Conservation (phyloP, 2,113 vertebrate genomes). For the Zapornia atra region DNA sequence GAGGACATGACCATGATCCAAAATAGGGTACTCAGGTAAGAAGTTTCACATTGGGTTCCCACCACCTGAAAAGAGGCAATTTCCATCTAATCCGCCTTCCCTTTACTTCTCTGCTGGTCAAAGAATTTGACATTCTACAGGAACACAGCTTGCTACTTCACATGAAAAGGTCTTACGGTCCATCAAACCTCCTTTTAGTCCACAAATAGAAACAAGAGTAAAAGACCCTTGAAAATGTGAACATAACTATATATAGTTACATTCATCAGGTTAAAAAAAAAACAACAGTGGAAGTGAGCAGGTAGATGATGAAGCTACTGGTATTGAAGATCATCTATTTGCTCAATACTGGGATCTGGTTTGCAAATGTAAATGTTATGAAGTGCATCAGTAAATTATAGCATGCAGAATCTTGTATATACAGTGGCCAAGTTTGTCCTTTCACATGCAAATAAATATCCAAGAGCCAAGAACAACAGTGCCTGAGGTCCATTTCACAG, state of each 20-base stretch:
- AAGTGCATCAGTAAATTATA: background rate
- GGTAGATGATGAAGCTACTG: background rate
- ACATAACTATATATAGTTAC: background rate
- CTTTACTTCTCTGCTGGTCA: background rate
- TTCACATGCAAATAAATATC: slow-evolving; percentile 14
- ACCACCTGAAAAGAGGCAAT: background rate
- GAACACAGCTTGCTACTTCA: background rate
- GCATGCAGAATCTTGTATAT: background rate
- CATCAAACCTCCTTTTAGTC: background rate
- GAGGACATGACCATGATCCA: background rate
- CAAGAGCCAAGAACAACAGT: background rate
- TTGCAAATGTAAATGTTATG: background rate
- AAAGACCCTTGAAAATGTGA: slow-evolving; percentile 16
- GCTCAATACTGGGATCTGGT: background rate
- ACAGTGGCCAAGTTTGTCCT: background rate
- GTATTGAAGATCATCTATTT: background rate
- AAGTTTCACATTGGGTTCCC: background rate
- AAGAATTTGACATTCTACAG: background rate
- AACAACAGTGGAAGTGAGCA: background rate
- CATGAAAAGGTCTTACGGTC: background rate
- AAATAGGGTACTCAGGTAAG: background rate
- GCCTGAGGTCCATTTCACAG: background rate
- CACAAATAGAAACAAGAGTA: background rate
- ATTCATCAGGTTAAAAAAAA: background rate
- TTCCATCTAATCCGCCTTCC: background rate